Evolutionary conservation across 1,140 invertebrate genomes (phyloP).

Genomic region (Himalopsyche phryganea): DNA sequence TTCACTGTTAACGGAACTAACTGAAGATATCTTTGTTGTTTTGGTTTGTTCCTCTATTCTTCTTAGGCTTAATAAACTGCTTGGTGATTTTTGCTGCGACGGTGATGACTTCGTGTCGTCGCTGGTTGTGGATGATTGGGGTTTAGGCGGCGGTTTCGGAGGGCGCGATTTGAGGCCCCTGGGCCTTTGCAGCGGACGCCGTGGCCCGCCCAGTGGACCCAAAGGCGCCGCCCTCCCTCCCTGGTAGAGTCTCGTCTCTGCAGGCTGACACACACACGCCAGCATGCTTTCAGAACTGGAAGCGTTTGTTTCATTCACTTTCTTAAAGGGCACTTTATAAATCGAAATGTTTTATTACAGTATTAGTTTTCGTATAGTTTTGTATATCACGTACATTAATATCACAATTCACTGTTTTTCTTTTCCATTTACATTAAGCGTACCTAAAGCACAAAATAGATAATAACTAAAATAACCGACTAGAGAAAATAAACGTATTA

Average conservation of each 20-base stretch:
- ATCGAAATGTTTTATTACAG: no score
- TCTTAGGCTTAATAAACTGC: constrained; percentile 41
- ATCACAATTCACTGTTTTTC: no score
- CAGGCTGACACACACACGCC: constrained; percentile 60
- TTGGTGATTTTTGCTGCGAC: constrained; percentile 21
- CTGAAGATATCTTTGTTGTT: constrained; percentile 45
- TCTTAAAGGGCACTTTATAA: neutral
- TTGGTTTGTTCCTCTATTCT: constrained; percentile 48
- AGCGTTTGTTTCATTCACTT: constrained; percentile 7
- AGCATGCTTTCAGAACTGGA: constrained; percentile 44
- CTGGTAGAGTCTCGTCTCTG: constrained; percentile 52
- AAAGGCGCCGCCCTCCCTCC: constrained; percentile 48
- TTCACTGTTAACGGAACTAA: constrained; percentile 1
- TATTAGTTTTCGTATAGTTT: no score
- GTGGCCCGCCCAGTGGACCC: constrained; percentile 45
- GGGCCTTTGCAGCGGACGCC: constrained; percentile 37
- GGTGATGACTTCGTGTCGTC: constrained; percentile 41
- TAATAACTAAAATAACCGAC: no score
- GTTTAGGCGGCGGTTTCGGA: constrained; percentile 38
- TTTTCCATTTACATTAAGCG: no score
- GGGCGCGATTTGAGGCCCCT: constrained; percentile 39
- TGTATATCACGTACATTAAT: no score
- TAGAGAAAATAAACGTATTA: no score
- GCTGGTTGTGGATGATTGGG: constrained; percentile 40
- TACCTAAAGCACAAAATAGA: no score